Evolutionary conservation across 2,888 invertebrate species (phyloP).

Genomic region (Odontocerum albicorne): DNA sequence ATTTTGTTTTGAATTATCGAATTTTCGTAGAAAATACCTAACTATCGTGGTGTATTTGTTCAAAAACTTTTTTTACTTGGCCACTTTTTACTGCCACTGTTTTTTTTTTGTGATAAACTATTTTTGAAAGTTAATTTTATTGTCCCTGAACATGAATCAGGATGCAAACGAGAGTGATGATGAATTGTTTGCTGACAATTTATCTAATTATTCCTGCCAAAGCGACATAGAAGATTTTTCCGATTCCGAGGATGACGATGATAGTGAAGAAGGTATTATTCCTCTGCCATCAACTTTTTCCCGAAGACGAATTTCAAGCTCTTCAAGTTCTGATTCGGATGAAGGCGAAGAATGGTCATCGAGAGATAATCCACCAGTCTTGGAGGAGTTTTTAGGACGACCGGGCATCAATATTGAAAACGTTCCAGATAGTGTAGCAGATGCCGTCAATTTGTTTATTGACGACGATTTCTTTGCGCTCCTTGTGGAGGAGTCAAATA

Average conservation of each 20-base stretch:
- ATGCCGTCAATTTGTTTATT: background rate
- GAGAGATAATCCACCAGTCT: constrained; percentile 12
- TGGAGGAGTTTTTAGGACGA: constrained; percentile 14
- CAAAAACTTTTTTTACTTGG: background rate
- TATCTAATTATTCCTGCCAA: constrained; percentile 8
- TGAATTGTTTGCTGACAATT: constrained; percentile 11
- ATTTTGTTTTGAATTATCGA: background rate
- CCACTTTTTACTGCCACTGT: background rate
- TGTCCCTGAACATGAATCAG: background rate
- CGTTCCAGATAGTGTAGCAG: background rate
- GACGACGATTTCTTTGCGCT: background rate
- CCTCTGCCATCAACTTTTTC: constrained; percentile 4
- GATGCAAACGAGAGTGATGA: constrained; percentile 6
- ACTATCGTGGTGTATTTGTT: background rate
- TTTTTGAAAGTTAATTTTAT: constrained; percentile 1
- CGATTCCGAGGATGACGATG: background rate
- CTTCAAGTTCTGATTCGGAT: constrained; percentile 9
- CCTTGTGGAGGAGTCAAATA: constrained; percentile 1
- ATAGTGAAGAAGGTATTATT: background rate
- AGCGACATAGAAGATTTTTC: background rate
- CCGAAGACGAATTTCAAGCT: constrained; percentile 6
- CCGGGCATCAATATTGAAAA: constrained; percentile 17
- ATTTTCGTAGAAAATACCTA: constrained; percentile 3
- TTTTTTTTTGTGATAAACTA: background rate
- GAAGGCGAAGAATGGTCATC: constrained; percentile 17